Base-by-base conservation (phyloP, 37 sponge, comb jelly and placozoan genomes). In the Axinella damicornis region DNA sequence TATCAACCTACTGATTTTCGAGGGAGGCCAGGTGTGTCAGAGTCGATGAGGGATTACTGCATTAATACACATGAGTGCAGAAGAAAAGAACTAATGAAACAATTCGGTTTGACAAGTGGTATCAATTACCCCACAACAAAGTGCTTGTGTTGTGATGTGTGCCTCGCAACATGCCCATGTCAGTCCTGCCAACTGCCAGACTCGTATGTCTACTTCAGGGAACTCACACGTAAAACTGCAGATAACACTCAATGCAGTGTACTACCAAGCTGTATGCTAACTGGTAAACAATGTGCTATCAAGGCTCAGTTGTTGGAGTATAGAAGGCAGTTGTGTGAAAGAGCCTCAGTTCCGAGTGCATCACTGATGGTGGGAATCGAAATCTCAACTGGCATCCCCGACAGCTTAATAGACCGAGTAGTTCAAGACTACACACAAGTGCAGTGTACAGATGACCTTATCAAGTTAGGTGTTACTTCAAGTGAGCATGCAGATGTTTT, bases 71-170 rank as follows among this genome's bases (percentile, higher is more conserved):
- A 19, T n/a, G n/a, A 11, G 37, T 86, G 87, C 36, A 33, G 79
- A 21, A 60, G 87, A 25, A 30, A 27, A 30, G 25, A 58, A 31
- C 73, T 86, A 9, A 78, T 86, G 79, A 59, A 16, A 46, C 37
- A 75, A n/a, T 46, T 46, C 9, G 46, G 46, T 9, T 76, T 85
- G 32, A 77, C 32, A 22, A 36, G 20, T n/a, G 30, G 30, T n/a
- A 14, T 35, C 55, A 55, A 30, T 24, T 22, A 17, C 31, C 31
- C 71, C 20, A 5, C 52, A 59, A 46, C 63, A 38, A 34, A 38
- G 28, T 40, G 35, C 18, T 30, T 77, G 32, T 71, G 80, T 70
- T 86, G 85, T 85, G 85, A 85, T 76, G 78, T 74, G 62, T 74
- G 84, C 59, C 32, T 38, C 25, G n/a, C 14, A 19, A 30, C 33